Base-by-base conservation (phyloP, 2,888 invertebrate species). In the Phasia obesa region DNA sequence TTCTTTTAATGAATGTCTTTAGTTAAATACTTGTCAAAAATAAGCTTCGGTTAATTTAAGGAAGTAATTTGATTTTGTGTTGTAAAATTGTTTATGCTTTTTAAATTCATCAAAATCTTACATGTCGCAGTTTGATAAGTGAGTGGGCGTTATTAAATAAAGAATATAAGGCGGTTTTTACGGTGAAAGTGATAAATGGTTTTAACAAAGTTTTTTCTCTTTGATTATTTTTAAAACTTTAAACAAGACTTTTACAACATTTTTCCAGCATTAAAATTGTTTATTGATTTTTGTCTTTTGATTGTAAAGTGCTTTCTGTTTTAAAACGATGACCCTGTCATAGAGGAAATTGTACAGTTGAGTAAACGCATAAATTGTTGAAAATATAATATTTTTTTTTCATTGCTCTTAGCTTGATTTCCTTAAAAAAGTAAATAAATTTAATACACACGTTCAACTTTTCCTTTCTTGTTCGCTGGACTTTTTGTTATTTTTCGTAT, bases 131-230 rank as follows among this genome's bases (percentile, higher is more conserved):
- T 77, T 67, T 67, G 73, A 79, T 81, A 85, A 84, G 73, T 75
- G 65, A 57, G 19, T 84, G 78, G 85, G 84, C 84, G 82, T 84
- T 64, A 77, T 65, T 38, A 47, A 25, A 60, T 44, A 57, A 47
- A 65, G n/a, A 57, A 76, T 31, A 64, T 69, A 69, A 80, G 70
- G 44, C 78, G 49, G 57, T 55, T 47, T 49, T 77, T 64, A 84
- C 84, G 85, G 86, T 85, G 84, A 84, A 67, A 62, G 79, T 86
- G 84, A 86, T 85, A 86, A 86, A 86, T 86, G 70, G 79, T 73
- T 77, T 64, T 42, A 31, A 0, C 11, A 42, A 67, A 31, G 17
- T 44, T 70, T 49, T 23, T 38, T 17, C 23, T 2, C n/a, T 42
- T 55, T 55, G 19, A 21, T 44, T 19, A 15, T 23, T 15, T 2